These are phyloP conservation scores for Botia almorhae DNA, from an alignment of 2,797 vertebrate species.

Conservation along the genomic window DNA sequence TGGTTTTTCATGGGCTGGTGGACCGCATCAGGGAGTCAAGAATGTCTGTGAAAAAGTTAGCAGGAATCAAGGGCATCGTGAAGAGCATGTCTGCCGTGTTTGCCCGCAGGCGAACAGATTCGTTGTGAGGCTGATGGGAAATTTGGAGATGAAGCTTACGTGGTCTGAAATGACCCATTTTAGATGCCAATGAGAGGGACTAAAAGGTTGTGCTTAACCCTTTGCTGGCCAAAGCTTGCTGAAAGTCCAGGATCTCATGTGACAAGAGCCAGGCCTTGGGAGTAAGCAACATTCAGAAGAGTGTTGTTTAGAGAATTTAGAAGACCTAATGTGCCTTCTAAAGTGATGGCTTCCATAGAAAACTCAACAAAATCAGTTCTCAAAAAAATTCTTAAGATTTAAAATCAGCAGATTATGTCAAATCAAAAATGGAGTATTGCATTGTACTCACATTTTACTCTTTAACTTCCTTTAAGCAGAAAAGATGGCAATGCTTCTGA, in stretches of 20 bases:
- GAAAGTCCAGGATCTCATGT: slow-evolving; percentile 4
- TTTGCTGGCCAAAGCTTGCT: neutral
- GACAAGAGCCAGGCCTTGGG: slow-evolving; percentile 9
- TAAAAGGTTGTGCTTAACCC: neutral
- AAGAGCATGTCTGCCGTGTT: slow-evolving; percentile 82
- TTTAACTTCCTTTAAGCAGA: neutral
- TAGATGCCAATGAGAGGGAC: slow-evolving; percentile 7
- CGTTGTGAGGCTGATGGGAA: slow-evolving; percentile 66
- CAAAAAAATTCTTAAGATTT: slow-evolving; percentile 4
- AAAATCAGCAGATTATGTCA: slow-evolving; percentile 4
- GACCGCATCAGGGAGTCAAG: slow-evolving; percentile 74
- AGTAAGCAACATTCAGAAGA: neutral
- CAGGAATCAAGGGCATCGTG: slow-evolving; percentile 79
- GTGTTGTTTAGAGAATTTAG: neutral
- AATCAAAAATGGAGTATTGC: slow-evolving; percentile 3
- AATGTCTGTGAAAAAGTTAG: slow-evolving; percentile 72
- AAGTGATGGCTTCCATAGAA: slow-evolving; percentile 11
- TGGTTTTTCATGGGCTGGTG: slow-evolving; percentile 80
- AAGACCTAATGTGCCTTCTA: slow-evolving; percentile 16
- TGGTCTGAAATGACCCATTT: slow-evolving; percentile 43
- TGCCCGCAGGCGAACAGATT: slow-evolving; percentile 77
- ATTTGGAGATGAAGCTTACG: slow-evolving; percentile 15
- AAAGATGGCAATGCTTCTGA: slow-evolving; percentile 2
- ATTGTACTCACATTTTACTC: neutral
- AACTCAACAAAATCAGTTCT: neutral